A percentile compares a stretch with the other conserved stretches of the same genome.
These are phyloP conservation scores for Nasonia vitripennis DNA, from an alignment of 1,140 invertebrate genomes.

Conservation along the genomic window DNA sequence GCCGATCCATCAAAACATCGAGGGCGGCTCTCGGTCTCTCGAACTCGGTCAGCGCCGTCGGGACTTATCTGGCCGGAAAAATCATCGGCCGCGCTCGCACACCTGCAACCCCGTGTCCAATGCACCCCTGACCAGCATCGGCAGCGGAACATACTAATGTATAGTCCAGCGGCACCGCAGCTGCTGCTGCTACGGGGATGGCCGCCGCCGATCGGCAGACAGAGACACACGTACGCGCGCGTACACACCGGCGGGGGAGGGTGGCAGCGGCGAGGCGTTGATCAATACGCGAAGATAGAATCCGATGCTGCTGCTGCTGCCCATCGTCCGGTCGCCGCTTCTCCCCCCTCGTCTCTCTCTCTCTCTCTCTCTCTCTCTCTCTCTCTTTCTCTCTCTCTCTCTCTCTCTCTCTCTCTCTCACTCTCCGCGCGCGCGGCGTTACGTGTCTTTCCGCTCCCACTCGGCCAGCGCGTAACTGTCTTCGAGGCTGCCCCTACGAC, in stretches of 20 bases:
- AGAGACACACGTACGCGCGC: conserved; percentile 59
- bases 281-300: conserved; percentile 77
- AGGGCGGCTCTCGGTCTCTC: too few species aligned
- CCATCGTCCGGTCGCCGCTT: conserved; percentile 58
- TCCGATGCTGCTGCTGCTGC: conserved; percentile 74
- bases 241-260: conserved; percentile 53
- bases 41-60: too few species aligned
- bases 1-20: not conserved
- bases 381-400: too few species aligned
- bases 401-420: conserved; percentile 41
- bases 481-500: not conserved
- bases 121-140: too few species aligned
- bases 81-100: conserved; percentile 47
- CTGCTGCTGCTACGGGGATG: conserved; percentile 43
- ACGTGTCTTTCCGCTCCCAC: conserved; percentile 58
- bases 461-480: conserved; percentile 35
- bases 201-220: conserved; percentile 3
- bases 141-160: too few species aligned
- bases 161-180: conserved; percentile 21
- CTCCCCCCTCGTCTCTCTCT: conserved; percentile 44
- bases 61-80: conserved; percentile 43
- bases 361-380: too few species aligned
- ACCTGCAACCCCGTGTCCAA: not conserved
- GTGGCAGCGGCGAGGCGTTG: conserved; percentile 73
- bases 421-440: conserved; percentile 45